phyloP scores from a whole-genome alignment of 2,888 invertebrate genomes.

The Petrolisthes cinctipes region DNA sequence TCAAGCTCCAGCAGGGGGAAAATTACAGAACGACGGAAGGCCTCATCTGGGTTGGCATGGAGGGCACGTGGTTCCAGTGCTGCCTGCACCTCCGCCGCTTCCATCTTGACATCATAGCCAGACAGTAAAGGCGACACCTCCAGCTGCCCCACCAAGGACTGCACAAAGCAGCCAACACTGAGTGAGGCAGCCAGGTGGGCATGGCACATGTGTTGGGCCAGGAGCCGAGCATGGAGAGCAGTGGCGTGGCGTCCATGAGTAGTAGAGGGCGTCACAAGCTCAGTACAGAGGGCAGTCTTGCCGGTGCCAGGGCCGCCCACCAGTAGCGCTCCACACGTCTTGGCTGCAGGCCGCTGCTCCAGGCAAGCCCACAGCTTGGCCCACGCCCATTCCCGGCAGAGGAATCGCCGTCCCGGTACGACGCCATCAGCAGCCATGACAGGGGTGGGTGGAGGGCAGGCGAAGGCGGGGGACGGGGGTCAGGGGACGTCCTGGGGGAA shows the following conservation, averaged over 20 bases:
- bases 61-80: constrained; percentile 83
- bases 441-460: constrained; percentile 53
- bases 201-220: constrained; percentile 90
- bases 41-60: constrained; percentile 90
- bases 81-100: constrained; percentile 85
- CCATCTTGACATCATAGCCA: constrained; percentile 82
- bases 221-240: constrained; percentile 81
- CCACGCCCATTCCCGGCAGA: constrained; percentile 95
- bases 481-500: constrained; percentile 39
- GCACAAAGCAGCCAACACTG: constrained; percentile 86
- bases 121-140: constrained; percentile 71
- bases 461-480: constrained; percentile 41
- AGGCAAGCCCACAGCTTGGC: constrained; percentile 92
- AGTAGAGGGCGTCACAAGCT: constrained; percentile 81
- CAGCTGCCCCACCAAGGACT: constrained; percentile 86
- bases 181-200: constrained; percentile 86
- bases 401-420: constrained; percentile 77
- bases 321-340: constrained; percentile 89
- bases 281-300: constrained; percentile 90
- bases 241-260: constrained; percentile 78
- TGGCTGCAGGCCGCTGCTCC: constrained; percentile 80
- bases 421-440: constrained; percentile 68
- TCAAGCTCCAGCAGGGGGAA: constrained; percentile 89
- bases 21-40: constrained; percentile 87
- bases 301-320: constrained; percentile 94